Evolutionary conservation across 1,140 invertebrate species (phyloP).

Genomic region (Diachasma alloeum): DNA sequence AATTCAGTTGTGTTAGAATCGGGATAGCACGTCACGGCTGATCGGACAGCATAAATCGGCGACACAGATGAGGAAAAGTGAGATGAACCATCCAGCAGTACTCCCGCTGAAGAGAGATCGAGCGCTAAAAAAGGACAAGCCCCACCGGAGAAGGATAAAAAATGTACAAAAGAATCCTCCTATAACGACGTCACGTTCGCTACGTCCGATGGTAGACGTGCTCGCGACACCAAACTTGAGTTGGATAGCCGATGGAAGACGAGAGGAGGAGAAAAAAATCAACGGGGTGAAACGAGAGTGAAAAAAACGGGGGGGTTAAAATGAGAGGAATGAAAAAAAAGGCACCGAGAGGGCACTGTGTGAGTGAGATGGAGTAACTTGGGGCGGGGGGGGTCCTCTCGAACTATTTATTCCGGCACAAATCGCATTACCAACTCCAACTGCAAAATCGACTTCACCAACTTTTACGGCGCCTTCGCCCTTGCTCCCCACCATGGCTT

Average conservation of each 20-base stretch:
- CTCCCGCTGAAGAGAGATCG: not conserved
- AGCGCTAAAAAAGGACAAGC: not conserved
- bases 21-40: not conserved
- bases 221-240: slow-evolving; percentile 31
- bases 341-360: not conserved
- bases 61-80: slow-evolving; percentile 10
- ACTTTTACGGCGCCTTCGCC: slow-evolving; percentile 61
- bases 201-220: slow-evolving; percentile 37
- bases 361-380: slow-evolving; percentile 23
- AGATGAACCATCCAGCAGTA: not conserved
- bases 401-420: slow-evolving; percentile 64
- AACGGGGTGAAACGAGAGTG: not conserved
- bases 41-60: not conserved
- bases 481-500: slow-evolving; percentile 30
- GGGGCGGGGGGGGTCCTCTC: slow-evolving; percentile 25
- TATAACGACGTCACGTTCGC: slow-evolving; percentile 37
- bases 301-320: slow-evolving; percentile 29
- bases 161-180: slow-evolving; percentile 30
- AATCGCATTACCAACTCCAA: slow-evolving; percentile 65
- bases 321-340: slow-evolving; percentile 21
- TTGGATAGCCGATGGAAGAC: slow-evolving; percentile 18
- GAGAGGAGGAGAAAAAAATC: slow-evolving; percentile 10
- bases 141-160: not conserved
- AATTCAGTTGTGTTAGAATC: not conserved
- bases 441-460: slow-evolving; percentile 65